A percentile compares a stretch with the other conserved stretches of the same genome.
Conservation (phyloP, 2,113 vertebrate species). For the Perca fluviatilis region DNA sequence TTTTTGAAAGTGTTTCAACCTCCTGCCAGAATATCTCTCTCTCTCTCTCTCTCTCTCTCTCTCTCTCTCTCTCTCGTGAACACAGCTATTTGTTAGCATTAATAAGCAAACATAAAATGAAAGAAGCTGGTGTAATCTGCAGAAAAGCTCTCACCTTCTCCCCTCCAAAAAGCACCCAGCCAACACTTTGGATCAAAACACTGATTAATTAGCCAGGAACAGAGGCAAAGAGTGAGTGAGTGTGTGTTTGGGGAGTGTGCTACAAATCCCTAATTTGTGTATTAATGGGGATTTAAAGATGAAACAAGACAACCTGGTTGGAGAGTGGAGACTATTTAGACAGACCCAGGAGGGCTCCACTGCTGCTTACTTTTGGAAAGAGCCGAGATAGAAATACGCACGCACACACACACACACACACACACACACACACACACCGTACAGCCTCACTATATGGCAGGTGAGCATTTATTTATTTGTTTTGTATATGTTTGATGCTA, state of each 20-base stretch:
- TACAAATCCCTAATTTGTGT: conserved; percentile 79
- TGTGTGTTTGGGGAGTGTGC: conserved; percentile 59
- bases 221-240: conserved; percentile 36
- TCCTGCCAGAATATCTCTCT: conserved; percentile 18
- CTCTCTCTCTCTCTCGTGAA: conserved; percentile 10
- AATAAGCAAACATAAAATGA: conserved; percentile 67
- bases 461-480: conserved; percentile 9
- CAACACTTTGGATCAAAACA: conserved; percentile 75
- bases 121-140: conserved; percentile 72
- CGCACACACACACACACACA: conserved; percentile 3
- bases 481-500: conserved; percentile 11
- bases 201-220: conserved; percentile 76
- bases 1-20: conserved; percentile 30
- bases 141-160: conserved; percentile 67
- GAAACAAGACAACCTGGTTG: conserved; percentile 75
- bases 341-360: conserved; percentile 55
- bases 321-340: conserved; percentile 66
- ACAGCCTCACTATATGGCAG: neutral
- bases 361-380: conserved; percentile 48
- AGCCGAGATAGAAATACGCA: conserved; percentile 8
- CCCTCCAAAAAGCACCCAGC: conserved; percentile 31
- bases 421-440: neutral
- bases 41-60: conserved; percentile 6
- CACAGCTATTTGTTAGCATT: conserved; percentile 70
- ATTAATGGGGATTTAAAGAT: conserved; percentile 81